Base-by-base conservation (phyloP, 2,797 vertebrate species). In the Hippocampus kuda region DNA sequence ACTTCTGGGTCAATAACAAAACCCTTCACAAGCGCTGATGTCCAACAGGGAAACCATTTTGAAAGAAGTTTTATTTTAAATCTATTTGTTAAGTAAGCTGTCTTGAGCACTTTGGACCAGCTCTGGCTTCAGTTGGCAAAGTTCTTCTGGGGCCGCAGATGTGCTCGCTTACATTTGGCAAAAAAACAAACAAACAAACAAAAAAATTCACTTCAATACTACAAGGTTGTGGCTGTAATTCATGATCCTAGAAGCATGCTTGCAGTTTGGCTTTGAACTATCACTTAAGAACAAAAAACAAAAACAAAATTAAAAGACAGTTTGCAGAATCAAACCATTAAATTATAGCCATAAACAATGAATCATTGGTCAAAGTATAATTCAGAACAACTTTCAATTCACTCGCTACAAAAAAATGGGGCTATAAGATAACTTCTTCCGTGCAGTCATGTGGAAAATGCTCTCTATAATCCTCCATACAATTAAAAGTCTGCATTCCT, bases 281-380 rank as follows among this genome's bases (percentile, higher is more conserved):
- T 65, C 74, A 68, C 16, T 2, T 68, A 65, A 75, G 46, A 68
- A 80, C 49, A 75, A 24, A 70, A 81, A 76, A 46, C 44, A 42
- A 77, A 87, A 75, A 70, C 76, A 63, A 77, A 88, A 75, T 68
- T 73, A 78, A 79, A 86, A 88, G 77, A 83, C 76, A 92, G 91
- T 92, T 92, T 92, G 91, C 82, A 92, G 88, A 92, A 92, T 90
- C 91, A 92, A 92, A 92, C 91, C 84, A 89, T 87, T 89, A 84
- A 88, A 84, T 80, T 83, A 88, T 75, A 85, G 83, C 72, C 82
- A 88, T 86, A 86, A 84, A 84, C 85, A 77, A 84, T 73, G 80
- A 83, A 82, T 69, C 78, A 77, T 84, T 82, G 83, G 82, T 88
- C 78, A 81, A 82, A 78, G 73, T 81, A 86, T 63, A 83, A 74